Base-by-base conservation (phyloP, 2,797 vertebrate species). In the Benthosema pterotum region DNA sequence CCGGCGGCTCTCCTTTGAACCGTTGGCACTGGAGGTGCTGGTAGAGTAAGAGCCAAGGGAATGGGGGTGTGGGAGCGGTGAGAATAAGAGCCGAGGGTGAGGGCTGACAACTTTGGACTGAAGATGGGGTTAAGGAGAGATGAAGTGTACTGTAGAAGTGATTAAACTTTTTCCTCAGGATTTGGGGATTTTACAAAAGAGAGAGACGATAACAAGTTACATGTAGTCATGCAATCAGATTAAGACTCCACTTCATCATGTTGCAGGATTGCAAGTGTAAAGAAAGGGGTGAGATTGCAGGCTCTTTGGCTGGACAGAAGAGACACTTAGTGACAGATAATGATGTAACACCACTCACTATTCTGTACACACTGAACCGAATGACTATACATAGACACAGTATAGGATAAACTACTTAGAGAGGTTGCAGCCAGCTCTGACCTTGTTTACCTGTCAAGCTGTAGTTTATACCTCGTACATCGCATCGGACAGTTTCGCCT, bases 1-100 rank as follows among this genome's bases (percentile, higher is more conserved):
- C 63, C 25, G 52, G 67, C 25, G 52, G 67, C 60, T 66, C 65
- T 74, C 73, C 61, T 75, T 81, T 80, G 75, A 83, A 82, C 79
- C 52, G 61, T 68, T 52, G 60, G 48, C 18, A 43, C 19, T 63
- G 49, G 42, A 25, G 49, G 38, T 52, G 38, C 22, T 38, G 12
- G 4, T n/a, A n/a, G 32, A n/a, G 13, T 32, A 15, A 11, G 45
- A 5, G 22, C 22, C 22, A 5, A 25, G 22, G 22, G 22, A 5
- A 25, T 3, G 22, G 22, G 22, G 22, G 22, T 25, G 22, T 25
- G n/a, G n/a, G n/a, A n/a, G n/a, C n/a, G 7, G 7, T 28, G 57
- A 12, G 13, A 11, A 3, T 48, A 22, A 0, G 5, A 22, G 2
- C 49, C 11, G 28, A 32, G 28, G 28, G 28, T 45, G 52, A n/a